Conservation (phyloP, 1,140 invertebrate species). For the Zaprionus camerounensis region DNA sequence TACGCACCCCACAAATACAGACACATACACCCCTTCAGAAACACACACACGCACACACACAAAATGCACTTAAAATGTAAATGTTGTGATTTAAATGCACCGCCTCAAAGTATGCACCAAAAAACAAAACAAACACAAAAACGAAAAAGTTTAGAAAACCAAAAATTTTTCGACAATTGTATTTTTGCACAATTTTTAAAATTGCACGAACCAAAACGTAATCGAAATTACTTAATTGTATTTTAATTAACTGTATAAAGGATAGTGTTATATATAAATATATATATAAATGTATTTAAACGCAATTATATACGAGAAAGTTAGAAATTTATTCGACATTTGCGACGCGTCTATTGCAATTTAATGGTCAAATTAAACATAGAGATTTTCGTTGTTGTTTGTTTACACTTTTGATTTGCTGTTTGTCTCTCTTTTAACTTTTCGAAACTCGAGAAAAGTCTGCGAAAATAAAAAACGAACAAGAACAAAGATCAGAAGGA, state of each 20-base stretch:
- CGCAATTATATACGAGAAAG: slow-evolving; percentile 22
- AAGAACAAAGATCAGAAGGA: not conserved
- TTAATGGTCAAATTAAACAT: slow-evolving; percentile 24
- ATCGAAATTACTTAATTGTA: slow-evolving; percentile 42
- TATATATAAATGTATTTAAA: slow-evolving; percentile 22
- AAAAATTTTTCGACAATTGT: slow-evolving; percentile 72
- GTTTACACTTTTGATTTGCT: slow-evolving; percentile 31
- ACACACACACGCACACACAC: slow-evolving; percentile 27
- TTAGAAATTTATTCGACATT: slow-evolving; percentile 34
- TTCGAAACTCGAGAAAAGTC: slow-evolving; percentile 55
- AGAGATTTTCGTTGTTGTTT: slow-evolving; percentile 23
- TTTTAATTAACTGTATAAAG: slow-evolving; percentile 46
- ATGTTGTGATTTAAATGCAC: slow-evolving; percentile 81
- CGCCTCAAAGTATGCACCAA: slow-evolving; percentile 80
- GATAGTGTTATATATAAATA: slow-evolving; percentile 18
- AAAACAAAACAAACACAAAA: slow-evolving; percentile 20
- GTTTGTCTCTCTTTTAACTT: slow-evolving; percentile 39
- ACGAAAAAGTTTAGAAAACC: slow-evolving; percentile 23
- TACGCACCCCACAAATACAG: slow-evolving; percentile 17
- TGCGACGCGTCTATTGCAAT: slow-evolving; percentile 17
- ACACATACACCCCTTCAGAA: slow-evolving; percentile 5
- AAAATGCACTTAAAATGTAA: slow-evolving; percentile 80
- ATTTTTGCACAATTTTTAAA: slow-evolving; percentile 81
- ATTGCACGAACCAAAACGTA: slow-evolving; percentile 59
- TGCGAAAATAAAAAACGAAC: slow-evolving; percentile 45